Evolutionary conservation across 1,140 invertebrate species (phyloP).

Genomic region (Caerostris darwini): DNA sequence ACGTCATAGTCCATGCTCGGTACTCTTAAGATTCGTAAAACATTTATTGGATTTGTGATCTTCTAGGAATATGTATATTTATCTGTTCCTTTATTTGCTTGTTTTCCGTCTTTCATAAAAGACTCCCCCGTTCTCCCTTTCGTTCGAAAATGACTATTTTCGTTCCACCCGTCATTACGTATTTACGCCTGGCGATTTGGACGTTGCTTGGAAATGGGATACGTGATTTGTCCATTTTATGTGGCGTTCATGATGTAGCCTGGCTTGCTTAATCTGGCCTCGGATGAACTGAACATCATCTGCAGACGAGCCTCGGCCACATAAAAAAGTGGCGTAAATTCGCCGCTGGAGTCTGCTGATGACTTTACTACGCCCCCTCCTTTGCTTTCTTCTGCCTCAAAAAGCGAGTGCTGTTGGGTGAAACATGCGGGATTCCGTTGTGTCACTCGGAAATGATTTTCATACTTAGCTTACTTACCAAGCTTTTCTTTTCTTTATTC

Average conservation of each 20-base stretch:
- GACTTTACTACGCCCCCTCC: slow-evolving; percentile 1
- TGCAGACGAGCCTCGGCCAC: background rate
- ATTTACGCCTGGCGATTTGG: slow-evolving; percentile 37
- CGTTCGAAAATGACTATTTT: background rate
- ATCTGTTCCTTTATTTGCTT: background rate
- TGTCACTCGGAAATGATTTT: background rate
- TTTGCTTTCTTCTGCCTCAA: background rate
- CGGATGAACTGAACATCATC: slow-evolving; percentile 34
- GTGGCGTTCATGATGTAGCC: slow-evolving; percentile 27
- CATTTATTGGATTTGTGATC: too few relatives aligned
- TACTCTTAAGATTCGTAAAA: too few relatives aligned
- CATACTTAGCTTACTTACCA: too few relatives aligned
- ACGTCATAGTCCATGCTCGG: too few relatives aligned
- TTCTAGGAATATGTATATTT: too few relatives aligned
- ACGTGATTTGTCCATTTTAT: slow-evolving; percentile 68
- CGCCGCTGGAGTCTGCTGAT: slow-evolving; percentile 6
- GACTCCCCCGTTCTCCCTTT: background rate
- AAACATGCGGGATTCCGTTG: background rate
- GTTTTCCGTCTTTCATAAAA: background rate
- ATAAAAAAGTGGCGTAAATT: slow-evolving; percentile 55
- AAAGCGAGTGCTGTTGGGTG: background rate
- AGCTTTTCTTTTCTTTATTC: too few relatives aligned
- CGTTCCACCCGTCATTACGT: slow-evolving; percentile 45
- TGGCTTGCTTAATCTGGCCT: slow-evolving; percentile 35
- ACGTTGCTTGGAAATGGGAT: slow-evolving; percentile 55